A percentile compares a stretch with the other conserved stretches of the same genome.
phyloP scores from a whole-genome alignment of 2,888 invertebrate species.

The Drosophila anceps region DNA sequence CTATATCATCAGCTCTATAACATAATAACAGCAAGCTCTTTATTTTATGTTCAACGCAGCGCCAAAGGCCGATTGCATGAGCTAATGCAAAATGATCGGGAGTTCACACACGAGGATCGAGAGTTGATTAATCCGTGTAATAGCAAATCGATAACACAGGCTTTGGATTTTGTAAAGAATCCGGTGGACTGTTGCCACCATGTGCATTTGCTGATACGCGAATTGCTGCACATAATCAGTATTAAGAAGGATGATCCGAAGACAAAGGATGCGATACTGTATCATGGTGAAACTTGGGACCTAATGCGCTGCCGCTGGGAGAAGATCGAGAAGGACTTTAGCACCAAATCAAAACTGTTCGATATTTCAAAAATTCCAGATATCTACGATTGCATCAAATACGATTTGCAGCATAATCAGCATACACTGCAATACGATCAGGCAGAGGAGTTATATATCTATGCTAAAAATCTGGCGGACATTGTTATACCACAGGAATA shows the following conservation, averaged over 20 bases:
- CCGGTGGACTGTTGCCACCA: constrained; percentile 97
- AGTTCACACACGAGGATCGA: constrained; percentile 93
- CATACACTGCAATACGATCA: constrained; percentile 96
- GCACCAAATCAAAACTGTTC: constrained; percentile 95
- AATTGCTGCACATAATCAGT: constrained; percentile 93
- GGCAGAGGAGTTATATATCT: constrained; percentile 95
- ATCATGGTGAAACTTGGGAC: constrained; percentile 99
- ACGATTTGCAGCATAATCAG: constrained; percentile 99
- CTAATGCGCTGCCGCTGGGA: constrained; percentile 98
- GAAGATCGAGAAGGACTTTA: constrained; percentile 99
- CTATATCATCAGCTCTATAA: not conserved
- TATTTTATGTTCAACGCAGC: constrained; percentile 86
- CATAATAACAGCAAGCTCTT: not conserved
- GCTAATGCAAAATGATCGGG: constrained; percentile 95
- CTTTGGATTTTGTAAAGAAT: constrained; percentile 97
- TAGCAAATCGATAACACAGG: constrained; percentile 95
- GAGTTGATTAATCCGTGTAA: constrained; percentile 96
- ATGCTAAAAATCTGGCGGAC: constrained; percentile 98
- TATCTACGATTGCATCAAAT: constrained; percentile 99
- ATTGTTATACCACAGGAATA: constrained; percentile 99
- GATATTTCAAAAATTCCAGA: constrained; percentile 99
- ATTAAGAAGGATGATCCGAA: constrained; percentile 95
- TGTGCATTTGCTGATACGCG: constrained; percentile 94
- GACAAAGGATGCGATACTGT: constrained; percentile 96
- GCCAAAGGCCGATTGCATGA: constrained; percentile 98